Conservation (phyloP, 2,797 vertebrate genomes). For the Limnodromus scolopaceus region DNA sequence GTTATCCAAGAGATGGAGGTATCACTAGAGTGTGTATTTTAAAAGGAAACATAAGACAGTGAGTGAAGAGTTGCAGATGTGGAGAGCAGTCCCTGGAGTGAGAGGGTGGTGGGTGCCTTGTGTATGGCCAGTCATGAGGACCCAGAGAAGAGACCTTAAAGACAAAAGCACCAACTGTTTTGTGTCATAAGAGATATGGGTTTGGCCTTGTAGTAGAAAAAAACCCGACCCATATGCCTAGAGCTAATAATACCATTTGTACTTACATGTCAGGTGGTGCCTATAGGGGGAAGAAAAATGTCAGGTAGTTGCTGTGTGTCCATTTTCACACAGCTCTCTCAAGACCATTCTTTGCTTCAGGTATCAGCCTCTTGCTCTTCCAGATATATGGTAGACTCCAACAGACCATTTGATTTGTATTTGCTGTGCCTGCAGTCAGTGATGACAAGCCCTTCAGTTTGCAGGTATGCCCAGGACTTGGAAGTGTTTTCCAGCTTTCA, state of each 20-base stretch:
- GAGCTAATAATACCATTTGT: not conserved
- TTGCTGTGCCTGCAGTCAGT: not conserved
- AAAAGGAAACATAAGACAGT: not conserved
- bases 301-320: not conserved
- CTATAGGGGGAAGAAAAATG: not conserved
- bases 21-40: not conserved
- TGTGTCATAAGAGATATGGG: not conserved
- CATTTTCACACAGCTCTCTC: not conserved
- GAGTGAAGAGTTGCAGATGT: not conserved
- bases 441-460: not conserved
- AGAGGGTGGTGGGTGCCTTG: not conserved
- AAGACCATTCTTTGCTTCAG: not conserved
- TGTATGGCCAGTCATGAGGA: not conserved
- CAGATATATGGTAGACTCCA: not conserved
- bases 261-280: not conserved
- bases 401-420: not conserved
- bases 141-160: not conserved
- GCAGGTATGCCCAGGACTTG: not conserved
- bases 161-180: not conserved
- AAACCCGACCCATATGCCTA: rapidly evolving
- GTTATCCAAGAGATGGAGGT: not conserved
- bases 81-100: not conserved
- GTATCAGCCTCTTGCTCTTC: not conserved
- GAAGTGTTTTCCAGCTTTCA: not conserved
- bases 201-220: not conserved